Evolutionary conservation across 2,888 invertebrate genomes (phyloP).

Genomic region (Caenorhabditis sp.): DNA sequence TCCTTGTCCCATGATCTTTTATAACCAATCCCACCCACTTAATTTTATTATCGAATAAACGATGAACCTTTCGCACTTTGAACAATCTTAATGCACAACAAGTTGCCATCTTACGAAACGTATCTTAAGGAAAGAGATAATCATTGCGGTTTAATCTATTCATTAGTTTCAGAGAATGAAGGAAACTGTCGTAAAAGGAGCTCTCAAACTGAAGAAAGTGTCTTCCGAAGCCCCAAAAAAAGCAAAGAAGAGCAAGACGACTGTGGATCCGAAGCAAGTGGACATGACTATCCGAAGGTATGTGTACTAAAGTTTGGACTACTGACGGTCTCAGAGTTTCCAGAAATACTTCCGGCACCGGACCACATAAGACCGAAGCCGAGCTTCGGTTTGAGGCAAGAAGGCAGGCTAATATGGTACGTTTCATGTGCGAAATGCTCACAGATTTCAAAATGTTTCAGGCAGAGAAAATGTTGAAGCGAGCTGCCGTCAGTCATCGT

Average conservation of each 20-base stretch:
- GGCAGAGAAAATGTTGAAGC: conserved; percentile 76
- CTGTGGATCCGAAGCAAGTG: conserved; percentile 66
- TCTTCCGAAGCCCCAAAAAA: conserved; percentile 49
- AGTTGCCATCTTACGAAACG: background rate
- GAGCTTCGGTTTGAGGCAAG: conserved; percentile 80
- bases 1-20: conserved; percentile 42
- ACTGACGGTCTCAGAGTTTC: conserved; percentile 47
- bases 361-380: conserved; percentile 78
- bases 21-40: conserved; percentile 19
- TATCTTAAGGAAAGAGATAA: too few relatives aligned
- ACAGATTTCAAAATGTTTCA: conserved; percentile 41
- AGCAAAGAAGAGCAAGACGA: conserved; percentile 71
- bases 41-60: conserved; percentile 38
- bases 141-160: too few relatives aligned
- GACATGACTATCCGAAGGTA: conserved; percentile 68
- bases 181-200: conserved; percentile 71
- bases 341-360: conserved; percentile 47
- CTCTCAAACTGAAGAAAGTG: conserved; percentile 75
- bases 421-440: background rate
- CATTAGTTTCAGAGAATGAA: conserved; percentile 45
- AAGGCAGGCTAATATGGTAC: conserved; percentile 77
- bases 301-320: background rate
- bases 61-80: conserved; percentile 1
- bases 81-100: background rate
- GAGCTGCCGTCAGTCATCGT: conserved; percentile 79